Percentiles rank a stretch among this genome's conserved stretches.
phyloP scores from a whole-genome alignment of 2,888 invertebrate genomes.

The Platerodrilus igneus region DNA sequence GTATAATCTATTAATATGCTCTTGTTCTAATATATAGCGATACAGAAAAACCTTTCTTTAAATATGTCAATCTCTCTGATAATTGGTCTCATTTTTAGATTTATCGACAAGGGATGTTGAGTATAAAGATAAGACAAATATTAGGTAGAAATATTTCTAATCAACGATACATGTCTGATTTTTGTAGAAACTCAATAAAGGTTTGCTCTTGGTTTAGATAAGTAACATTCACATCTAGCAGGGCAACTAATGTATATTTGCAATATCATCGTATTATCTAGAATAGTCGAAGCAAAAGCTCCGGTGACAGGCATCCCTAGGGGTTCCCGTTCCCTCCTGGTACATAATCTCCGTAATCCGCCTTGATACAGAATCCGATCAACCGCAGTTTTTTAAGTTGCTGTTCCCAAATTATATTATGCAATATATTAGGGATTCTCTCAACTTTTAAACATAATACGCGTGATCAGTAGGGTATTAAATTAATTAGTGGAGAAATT shows the following conservation, averaged over 20 bases:
- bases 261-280: slow-evolving; percentile 20
- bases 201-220: no score
- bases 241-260: slow-evolving; percentile 18
- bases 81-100: no score
- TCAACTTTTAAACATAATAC: slow-evolving; percentile 12
- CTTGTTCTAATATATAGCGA: no score
- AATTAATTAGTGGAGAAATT: slow-evolving; percentile 16
- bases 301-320: slow-evolving; percentile 24
- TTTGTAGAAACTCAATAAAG: no score
- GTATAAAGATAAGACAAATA: no score
- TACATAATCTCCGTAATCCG: slow-evolving; percentile 27
- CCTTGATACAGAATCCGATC: slow-evolving; percentile 28
- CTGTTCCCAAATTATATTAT: slow-evolving; percentile 20
- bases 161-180: no score
- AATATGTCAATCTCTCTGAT: no score
- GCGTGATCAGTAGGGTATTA: slow-evolving; percentile 17
- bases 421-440: slow-evolving; percentile 10
- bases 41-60: no score
- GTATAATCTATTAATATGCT: no score
- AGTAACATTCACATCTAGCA: no score
- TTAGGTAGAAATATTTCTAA: no score
- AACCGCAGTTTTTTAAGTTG: slow-evolving; percentile 23
- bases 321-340: slow-evolving; percentile 19
- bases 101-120: no score
- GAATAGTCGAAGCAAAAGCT: slow-evolving; percentile 17